phyloP scores from a whole-genome alignment of 2,113 vertebrate genomes.

The Ptilonorhynchus violaceus region DNA sequence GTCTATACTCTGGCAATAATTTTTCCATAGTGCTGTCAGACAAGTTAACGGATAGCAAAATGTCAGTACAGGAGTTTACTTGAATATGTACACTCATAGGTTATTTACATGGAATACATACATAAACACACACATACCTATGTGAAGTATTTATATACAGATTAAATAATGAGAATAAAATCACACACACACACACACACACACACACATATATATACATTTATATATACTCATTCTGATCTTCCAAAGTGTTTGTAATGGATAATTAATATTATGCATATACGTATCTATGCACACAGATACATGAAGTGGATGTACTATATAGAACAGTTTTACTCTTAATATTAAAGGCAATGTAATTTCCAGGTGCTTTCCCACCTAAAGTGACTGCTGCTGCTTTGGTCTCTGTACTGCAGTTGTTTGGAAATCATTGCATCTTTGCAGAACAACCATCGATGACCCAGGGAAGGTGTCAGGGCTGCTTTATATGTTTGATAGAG shows the following conservation, averaged over 20 bases:
- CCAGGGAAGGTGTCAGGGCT: neutral
- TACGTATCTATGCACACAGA: fast-evolving
- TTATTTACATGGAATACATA: neutral
- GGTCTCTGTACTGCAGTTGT: neutral
- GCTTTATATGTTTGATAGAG: neutral
- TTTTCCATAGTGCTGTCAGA: neutral
- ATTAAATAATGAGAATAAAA: neutral
- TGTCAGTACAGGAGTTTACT: neutral
- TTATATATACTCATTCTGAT: neutral
- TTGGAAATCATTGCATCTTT: neutral
- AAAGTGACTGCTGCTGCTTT: neutral
- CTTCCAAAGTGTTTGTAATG: neutral
- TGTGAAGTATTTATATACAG: neutral
- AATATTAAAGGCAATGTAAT: neutral
- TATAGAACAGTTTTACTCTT: neutral
- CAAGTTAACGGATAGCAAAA: neutral
- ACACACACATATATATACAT: too few species aligned
- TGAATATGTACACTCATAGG: neutral
- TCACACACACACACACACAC: fast-evolving
- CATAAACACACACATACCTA: neutral
- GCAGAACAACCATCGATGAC: neutral
- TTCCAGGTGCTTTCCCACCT: neutral
- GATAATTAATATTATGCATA: neutral
- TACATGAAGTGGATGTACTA: neutral
- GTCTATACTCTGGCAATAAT: neutral